phyloP scores from a whole-genome alignment of 2,888 invertebrate species.

The Chrysomela aeneicollis region DNA sequence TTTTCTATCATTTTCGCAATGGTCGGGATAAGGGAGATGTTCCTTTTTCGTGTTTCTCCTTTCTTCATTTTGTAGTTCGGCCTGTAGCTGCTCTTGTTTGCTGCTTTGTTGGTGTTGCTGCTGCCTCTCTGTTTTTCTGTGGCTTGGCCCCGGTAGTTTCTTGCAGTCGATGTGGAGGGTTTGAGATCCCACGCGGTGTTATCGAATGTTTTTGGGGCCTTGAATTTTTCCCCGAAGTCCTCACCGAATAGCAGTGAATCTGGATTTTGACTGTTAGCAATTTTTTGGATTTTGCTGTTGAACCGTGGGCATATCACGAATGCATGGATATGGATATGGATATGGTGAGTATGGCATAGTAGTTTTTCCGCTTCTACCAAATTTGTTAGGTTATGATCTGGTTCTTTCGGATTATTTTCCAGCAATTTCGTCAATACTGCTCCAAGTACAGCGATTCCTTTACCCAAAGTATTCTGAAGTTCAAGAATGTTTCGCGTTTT shows the following conservation, averaged over 20 bases:
- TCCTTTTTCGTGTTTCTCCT: too few relatives aligned
- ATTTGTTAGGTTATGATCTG: background rate
- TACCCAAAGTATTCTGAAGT: too few relatives aligned
- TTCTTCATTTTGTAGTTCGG: too few relatives aligned
- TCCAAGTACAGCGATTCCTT: too few relatives aligned
- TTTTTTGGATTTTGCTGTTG: background rate
- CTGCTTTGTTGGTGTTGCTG: background rate
- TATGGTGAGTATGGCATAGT: background rate
- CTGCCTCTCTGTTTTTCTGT: background rate
- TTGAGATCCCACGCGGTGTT: background rate
- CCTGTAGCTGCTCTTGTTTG: background rate
- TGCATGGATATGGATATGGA: background rate
- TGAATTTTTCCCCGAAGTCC: background rate
- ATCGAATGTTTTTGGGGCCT: background rate
- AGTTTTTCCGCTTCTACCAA: constrained; percentile 1
- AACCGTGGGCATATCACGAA: background rate
- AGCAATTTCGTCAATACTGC: too few relatives aligned
- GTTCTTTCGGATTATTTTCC: too few relatives aligned
- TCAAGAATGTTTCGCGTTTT: too few relatives aligned
- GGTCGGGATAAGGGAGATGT: too few relatives aligned
- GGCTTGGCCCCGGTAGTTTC: background rate
- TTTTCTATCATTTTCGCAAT: too few relatives aligned
- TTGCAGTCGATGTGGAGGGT: constrained; percentile 6
- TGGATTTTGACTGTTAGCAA: background rate
- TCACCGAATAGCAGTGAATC: background rate